Conservation (phyloP, 2,113 vertebrate species). For the Etia nguti region DNA sequence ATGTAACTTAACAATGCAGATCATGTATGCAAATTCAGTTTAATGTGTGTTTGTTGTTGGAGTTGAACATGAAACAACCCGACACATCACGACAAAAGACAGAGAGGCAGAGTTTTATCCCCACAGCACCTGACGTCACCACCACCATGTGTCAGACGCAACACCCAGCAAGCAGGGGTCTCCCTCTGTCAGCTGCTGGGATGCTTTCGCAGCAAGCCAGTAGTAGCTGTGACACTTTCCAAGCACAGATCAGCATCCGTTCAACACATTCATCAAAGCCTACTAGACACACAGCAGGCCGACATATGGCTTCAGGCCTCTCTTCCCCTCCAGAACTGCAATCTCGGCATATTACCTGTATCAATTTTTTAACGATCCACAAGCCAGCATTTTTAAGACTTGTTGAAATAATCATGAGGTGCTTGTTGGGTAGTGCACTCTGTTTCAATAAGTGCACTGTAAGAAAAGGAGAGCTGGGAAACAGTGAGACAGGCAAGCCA, state of each 20-base stretch:
- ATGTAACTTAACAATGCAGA: not conserved
- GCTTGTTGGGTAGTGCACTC: constrained; percentile 60
- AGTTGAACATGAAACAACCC: not conserved
- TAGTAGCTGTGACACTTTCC: constrained; percentile 32
- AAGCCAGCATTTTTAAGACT: constrained; percentile 50
- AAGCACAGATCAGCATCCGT: constrained; percentile 39
- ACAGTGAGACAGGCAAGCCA: constrained; percentile 6
- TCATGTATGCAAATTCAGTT: not conserved
- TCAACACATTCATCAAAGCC: constrained; percentile 47
- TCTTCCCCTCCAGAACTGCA: constrained; percentile 32
- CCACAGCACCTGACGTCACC: not conserved
- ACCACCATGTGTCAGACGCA: not conserved
- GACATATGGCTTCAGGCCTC: constrained; percentile 38
- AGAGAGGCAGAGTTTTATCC: not conserved
- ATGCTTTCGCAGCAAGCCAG: constrained; percentile 10
- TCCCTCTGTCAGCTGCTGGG: constrained; percentile 3
- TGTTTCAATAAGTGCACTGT: constrained; percentile 41
- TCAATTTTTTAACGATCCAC: constrained; percentile 59
- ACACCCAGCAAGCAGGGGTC: constrained; percentile 6
- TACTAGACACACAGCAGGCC: constrained; percentile 33
- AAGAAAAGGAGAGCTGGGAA: constrained; percentile 21
- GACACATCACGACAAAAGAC: not conserved
- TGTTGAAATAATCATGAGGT: constrained; percentile 69
- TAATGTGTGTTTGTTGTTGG: not conserved
- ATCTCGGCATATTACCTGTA: constrained; percentile 53